Conservation (phyloP, 2,797 vertebrate genomes). For the Tadarida brasiliensis region DNA sequence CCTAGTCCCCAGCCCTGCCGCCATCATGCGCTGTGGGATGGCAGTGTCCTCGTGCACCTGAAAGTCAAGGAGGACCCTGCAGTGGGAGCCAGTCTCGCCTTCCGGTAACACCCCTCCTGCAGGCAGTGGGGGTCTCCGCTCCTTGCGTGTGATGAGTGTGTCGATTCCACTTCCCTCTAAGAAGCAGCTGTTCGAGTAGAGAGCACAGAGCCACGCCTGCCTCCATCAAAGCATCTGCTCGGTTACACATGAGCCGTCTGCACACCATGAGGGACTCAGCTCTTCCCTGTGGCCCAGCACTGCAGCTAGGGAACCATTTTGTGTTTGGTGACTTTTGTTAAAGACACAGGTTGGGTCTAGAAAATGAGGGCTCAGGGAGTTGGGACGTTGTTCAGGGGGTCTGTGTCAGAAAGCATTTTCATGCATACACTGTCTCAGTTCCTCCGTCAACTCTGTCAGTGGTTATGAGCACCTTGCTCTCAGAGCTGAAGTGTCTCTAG, state of each 20-base stretch:
- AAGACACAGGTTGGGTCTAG: background rate
- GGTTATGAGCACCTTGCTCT: background rate
- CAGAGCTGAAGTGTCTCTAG: background rate
- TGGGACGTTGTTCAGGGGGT: background rate
- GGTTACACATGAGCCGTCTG: background rate
- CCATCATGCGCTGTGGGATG: accelerated
- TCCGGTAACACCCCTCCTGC: background rate
- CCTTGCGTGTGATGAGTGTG: background rate
- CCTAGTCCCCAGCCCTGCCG: background rate
- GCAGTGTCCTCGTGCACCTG: background rate
- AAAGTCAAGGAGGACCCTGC: background rate
- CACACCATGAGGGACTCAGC: background rate
- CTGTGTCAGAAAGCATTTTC: background rate
- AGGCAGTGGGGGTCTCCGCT: background rate
- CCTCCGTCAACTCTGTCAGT: background rate
- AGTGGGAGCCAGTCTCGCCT: background rate
- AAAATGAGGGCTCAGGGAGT: background rate
- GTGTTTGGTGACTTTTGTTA: background rate
- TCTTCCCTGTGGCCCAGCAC: background rate
- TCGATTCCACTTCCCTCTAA: background rate
- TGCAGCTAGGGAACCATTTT: background rate
- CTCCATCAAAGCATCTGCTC: background rate
- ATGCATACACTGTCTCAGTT: background rate
- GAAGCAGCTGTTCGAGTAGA: background rate
- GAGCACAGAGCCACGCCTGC: accelerated